Evolutionary conservation across 2,888 invertebrate genomes (phyloP).

Genomic region (Tenthredo notha): DNA sequence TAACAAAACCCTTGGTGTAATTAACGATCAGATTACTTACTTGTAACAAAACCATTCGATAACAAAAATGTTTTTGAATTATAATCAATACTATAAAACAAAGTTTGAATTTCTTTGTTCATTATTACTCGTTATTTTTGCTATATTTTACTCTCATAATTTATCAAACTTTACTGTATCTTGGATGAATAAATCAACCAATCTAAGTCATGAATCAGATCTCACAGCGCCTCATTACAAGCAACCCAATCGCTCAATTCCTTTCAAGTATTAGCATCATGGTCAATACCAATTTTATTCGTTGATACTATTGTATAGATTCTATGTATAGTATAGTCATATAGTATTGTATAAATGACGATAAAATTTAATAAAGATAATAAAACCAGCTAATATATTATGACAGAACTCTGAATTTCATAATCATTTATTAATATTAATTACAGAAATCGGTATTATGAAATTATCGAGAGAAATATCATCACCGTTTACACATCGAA

Average conservation of each 20-base stretch:
- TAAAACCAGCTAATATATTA: not conserved
- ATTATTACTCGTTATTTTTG: too few species aligned
- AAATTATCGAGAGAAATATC: not conserved
- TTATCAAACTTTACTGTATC: not conserved
- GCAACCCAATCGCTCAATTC: not conserved
- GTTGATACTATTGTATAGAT: not conserved
- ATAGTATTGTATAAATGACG: not conserved
- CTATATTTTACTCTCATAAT: not conserved
- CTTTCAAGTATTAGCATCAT: not conserved
- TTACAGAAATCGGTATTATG: not conserved
- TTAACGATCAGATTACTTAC: not conserved
- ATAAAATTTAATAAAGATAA: not conserved
- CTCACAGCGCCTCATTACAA: not conserved
- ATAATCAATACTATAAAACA: too few species aligned
- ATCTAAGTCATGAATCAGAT: not conserved
- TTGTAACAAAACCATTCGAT: not conserved
- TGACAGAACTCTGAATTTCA: not conserved
- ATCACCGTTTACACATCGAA: not conserved
- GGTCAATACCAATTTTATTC: not conserved
- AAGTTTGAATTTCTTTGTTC: too few species aligned
- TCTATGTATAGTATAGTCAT: not conserved
- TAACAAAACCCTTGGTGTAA: not conserved
- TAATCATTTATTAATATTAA: not conserved
- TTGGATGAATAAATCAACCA: not conserved
- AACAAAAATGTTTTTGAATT: not conserved